Evolutionary conservation across 2,113 vertebrate genomes (phyloP).

Genomic region (Notiomystis cincta): DNA sequence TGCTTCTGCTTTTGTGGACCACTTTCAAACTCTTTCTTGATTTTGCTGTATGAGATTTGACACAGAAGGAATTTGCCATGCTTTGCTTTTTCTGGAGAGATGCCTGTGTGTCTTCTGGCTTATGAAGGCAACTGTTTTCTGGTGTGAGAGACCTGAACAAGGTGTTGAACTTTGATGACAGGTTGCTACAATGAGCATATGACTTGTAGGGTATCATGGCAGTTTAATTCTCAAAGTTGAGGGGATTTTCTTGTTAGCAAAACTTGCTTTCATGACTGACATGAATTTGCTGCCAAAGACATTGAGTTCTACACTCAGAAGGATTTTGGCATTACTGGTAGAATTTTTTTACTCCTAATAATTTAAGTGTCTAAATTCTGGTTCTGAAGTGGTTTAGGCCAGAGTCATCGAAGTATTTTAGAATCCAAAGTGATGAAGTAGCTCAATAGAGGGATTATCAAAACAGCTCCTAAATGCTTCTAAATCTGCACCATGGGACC

Average conservation of each 20-base stretch:
- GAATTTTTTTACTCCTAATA: background rate
- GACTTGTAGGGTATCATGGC: background rate
- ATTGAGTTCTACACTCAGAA: background rate
- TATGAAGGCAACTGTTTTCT: background rate
- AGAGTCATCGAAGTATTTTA: background rate
- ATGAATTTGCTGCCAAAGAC: background rate
- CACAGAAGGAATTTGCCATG: background rate
- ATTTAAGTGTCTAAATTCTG: background rate
- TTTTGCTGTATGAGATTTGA: background rate
- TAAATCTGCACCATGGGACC: background rate
- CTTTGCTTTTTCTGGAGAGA: background rate
- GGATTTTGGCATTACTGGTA: accelerated
- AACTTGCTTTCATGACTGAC: background rate
- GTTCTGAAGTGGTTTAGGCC: background rate
- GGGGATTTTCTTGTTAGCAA: background rate
- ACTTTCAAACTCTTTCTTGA: background rate
- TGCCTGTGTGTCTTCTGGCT: background rate
- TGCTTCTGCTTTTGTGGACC: background rate
- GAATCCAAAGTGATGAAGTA: background rate
- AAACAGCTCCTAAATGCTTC: background rate
- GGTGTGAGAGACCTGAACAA: background rate
- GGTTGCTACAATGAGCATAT: background rate
- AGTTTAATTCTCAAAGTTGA: background rate
- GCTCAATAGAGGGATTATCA: background rate
- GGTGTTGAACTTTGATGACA: background rate